Conservation (phyloP, 2,113 vertebrate species). For the Tichodroma muraria region DNA sequence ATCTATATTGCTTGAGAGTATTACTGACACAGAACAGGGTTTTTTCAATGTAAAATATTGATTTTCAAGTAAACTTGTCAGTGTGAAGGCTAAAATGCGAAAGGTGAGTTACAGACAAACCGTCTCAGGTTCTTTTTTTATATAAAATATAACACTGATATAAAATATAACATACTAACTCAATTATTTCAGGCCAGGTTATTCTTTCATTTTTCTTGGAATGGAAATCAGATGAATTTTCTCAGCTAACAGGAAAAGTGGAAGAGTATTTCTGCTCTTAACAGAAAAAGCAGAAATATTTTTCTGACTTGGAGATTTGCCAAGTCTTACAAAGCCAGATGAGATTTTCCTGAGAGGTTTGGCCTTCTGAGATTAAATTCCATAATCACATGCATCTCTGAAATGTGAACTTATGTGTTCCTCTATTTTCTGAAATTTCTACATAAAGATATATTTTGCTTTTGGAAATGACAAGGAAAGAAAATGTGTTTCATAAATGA, state of each 20-base stretch:
- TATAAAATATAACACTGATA: neutral
- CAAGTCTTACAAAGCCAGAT: neutral
- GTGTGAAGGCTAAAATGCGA: constrained; percentile 1
- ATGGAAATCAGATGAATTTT: neutral
- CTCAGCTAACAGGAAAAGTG: neutral
- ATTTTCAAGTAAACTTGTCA: constrained; percentile 19
- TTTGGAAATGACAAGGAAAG: neutral
- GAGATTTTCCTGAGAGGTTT: neutral
- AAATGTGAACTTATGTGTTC: neutral
- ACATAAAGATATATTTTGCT: neutral
- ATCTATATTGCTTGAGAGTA: neutral
- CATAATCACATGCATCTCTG: neutral
- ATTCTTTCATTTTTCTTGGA: neutral
- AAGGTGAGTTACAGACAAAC: neutral
- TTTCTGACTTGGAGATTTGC: neutral
- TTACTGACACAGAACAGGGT: neutral
- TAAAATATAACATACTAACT: neutral
- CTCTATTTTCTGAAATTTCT: neutral
- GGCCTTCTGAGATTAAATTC: neutral
- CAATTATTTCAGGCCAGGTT: neutral
- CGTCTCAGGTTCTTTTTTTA: neutral
- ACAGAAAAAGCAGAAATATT: neutral
- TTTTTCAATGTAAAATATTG: constrained; percentile 26
- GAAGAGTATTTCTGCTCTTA: neutral
- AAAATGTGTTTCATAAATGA: neutral